phyloP scores from a whole-genome alignment of 2,797 vertebrate genomes.

The Phoxinus dragarum region DNA sequence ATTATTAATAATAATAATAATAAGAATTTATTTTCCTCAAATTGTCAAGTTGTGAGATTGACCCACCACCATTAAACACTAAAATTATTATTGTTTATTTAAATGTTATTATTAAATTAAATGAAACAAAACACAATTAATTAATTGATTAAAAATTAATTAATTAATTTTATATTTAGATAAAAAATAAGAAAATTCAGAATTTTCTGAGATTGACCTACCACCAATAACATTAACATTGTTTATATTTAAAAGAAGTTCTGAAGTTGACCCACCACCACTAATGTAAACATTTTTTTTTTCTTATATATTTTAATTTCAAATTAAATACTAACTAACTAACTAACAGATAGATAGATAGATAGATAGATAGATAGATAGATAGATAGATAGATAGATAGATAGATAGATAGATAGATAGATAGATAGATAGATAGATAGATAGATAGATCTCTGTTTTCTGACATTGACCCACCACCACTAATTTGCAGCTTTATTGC shows the following conservation, averaged over 20 bases:
- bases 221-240: too few species aligned
- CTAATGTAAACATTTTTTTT: too few species aligned
- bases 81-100: too few species aligned
- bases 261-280: neutral
- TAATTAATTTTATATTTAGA: too few species aligned
- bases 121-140: neutral
- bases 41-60: neutral
- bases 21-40: too few species aligned
- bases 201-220: neutral
- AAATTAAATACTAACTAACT: too few species aligned
- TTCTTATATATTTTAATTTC: neutral
- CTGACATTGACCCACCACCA: neutral
- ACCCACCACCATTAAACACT: neutral
- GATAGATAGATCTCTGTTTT: neutral
- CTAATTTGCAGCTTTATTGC: neutral
- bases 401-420: too few species aligned
- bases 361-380: fast-evolving
- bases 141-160: neutral
- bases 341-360: too few species aligned
- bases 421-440: too few species aligned
- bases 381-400: too few species aligned
- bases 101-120: neutral
- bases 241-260: neutral
- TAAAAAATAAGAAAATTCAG: too few species aligned
- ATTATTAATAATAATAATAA: too few species aligned